Conservation (phyloP, 92 coral and sea anemone genomes). For the Porites cylindrica region DNA sequence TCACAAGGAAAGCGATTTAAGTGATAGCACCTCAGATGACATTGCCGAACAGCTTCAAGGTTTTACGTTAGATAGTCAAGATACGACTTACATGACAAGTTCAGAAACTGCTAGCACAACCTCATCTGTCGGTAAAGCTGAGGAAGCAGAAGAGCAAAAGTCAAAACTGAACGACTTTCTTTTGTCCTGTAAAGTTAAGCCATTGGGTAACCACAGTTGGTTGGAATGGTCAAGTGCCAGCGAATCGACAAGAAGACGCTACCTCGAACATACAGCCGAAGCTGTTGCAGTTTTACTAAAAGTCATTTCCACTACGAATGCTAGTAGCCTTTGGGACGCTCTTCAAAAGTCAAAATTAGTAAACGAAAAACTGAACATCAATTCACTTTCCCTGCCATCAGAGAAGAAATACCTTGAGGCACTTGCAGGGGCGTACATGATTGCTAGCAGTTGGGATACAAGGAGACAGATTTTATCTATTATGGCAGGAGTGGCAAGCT, state of each 20-base stretch:
- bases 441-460: constrained; percentile 50
- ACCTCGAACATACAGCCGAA: constrained; percentile 24
- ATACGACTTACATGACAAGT: neutral
- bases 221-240: constrained; percentile 52
- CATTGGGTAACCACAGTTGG: constrained; percentile 37
- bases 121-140: constrained; percentile 23
- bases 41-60: neutral
- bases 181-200: constrained; percentile 13
- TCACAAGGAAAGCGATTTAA: constrained; percentile 19
- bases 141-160: constrained; percentile 20
- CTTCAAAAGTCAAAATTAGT: constrained; percentile 30
- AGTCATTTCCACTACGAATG: constrained; percentile 22
- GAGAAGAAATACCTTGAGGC: constrained; percentile 42
- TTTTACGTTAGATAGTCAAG: neutral
- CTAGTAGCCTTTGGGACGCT: constrained; percentile 34
- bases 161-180: constrained; percentile 26
- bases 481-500: constrained; percentile 52
- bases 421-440: constrained; percentile 29
- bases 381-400: constrained; percentile 41
- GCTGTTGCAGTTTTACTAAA: constrained; percentile 25
- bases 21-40: constrained; percentile 28
- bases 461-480: constrained; percentile 38
- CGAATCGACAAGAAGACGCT: constrained; percentile 39
- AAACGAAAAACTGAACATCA: constrained; percentile 20
- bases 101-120: constrained; percentile 30